Evolutionary conservation across 1,140 invertebrate genomes (phyloP), one percentile per base, ranked within the genome.

Genomic region (Lordiphosa collinella): DNA sequence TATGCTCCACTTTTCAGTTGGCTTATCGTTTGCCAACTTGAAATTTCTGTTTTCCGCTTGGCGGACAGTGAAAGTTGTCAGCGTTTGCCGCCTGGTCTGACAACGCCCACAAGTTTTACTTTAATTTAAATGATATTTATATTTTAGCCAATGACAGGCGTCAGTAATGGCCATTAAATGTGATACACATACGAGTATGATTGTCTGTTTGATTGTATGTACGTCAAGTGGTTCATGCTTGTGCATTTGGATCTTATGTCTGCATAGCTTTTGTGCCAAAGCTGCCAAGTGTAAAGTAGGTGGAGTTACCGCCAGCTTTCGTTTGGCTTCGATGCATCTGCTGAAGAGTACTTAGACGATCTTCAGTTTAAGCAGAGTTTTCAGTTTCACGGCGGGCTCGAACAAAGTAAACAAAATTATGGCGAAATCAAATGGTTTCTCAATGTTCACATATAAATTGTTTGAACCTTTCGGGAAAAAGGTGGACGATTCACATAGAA

Each of bases 61-160:
- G 57, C 44, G 49, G 44, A 16, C 44, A 61, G 59, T 62, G 59
- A 62, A 62, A 62, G 59, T 62, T 62, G 59, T 62, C 44, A 60
- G 48, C 13, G 34, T 13, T 10, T 31, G n/a, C 35, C 22, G 6
- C 50, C 18, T 32, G 18, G 35, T 12, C 13, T 25, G 13, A 34
- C 13, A 9, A 35, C 58, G 32, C 54, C 58, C 55, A 58, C 54
- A 59, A 48, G 18, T 22, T 22, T 31, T 31, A 22, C 29, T 58
- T 25, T 25, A 25, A 25, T 7, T 25, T 25, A 38, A 43, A 47
- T 60, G 57, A 60, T 60, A 59, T 25, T 25, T 25, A 25, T 25
- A 25, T 7, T 25, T 25, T 25, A 61, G 58, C 58, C 58, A 61
- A 61, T 61, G 58, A 40, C 35, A 25, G 43, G 35, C 56, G 41